These are phyloP conservation scores for Habrosyne pyritoides DNA, from an alignment of 2,888 invertebrate genomes.

Conservation along the genomic window DNA sequence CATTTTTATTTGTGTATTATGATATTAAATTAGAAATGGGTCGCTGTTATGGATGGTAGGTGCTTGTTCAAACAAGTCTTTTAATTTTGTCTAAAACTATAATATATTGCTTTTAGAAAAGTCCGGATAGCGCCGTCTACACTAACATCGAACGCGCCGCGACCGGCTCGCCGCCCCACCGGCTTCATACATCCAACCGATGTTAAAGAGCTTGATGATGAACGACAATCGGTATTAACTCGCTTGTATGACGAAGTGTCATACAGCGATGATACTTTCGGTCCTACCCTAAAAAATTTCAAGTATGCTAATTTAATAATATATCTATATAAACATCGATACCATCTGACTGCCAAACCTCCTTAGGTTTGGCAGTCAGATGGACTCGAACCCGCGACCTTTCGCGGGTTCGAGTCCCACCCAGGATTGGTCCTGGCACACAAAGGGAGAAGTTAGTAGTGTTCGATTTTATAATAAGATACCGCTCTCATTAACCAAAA, in stretches of 20 bases:
- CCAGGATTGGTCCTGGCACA: too few species aligned
- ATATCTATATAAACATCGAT: not conserved
- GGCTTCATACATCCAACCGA: conserved; percentile 32
- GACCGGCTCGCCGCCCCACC: conserved; percentile 37
- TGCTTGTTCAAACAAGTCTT: too few species aligned
- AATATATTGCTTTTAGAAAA: conserved; percentile 33
- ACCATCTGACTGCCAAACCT: too few species aligned
- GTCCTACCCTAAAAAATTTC: conserved; percentile 64
- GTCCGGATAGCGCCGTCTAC: conserved; percentile 48
- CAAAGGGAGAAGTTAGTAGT: too few species aligned
- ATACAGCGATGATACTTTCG: conserved; percentile 26
- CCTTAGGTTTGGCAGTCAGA: too few species aligned
- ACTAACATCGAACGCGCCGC: conserved; percentile 15
- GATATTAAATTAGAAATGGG: too few species aligned
- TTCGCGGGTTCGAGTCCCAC: too few species aligned
- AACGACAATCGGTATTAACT: conserved; percentile 49
- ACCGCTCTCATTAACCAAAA: too few species aligned
- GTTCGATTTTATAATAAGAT: too few species aligned
- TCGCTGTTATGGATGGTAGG: too few species aligned
- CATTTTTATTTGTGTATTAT: too few species aligned
- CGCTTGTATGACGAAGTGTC: conserved; percentile 51
- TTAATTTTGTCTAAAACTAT: not conserved
- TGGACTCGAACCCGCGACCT: too few species aligned
- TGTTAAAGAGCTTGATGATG: conserved; percentile 31
- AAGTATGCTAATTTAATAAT: conserved; percentile 40